Percentiles rank a stretch among this genome's conserved stretches.
phyloP scores from a whole-genome alignment of 2,888 invertebrate genomes.

The Sphaerolaimus hirsutus region DNA sequence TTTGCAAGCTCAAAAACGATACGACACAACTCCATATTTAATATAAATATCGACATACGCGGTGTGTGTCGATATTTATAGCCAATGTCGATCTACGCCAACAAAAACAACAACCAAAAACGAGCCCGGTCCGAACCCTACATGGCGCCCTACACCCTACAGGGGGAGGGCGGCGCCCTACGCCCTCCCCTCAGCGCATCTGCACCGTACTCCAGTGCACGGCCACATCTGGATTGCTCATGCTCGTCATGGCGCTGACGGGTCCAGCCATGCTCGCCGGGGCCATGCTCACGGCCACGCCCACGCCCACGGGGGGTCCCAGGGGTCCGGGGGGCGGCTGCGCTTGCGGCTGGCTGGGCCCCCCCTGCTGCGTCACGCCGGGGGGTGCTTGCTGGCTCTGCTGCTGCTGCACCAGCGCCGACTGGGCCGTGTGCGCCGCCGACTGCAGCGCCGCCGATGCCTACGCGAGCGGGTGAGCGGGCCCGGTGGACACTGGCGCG shows the following conservation, averaged over 20 bases:
- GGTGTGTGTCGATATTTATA: no score
- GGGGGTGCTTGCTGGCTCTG: background rate
- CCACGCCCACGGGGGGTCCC: background rate
- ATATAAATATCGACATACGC: no score
- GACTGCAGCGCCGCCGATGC: background rate
- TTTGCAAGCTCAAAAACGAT: no score
- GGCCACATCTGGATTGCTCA: background rate
- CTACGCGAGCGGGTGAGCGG: no score
- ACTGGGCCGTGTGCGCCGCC: constrained; percentile 1
- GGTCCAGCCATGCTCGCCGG: background rate
- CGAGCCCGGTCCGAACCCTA: no score
- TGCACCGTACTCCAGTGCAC: constrained; percentile 1
- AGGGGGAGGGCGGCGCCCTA: background rate
- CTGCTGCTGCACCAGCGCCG: constrained; percentile 1
- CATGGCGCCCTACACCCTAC: no score
- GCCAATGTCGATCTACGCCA: no score
- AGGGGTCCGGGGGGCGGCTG: background rate
- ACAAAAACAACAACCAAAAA: no score
- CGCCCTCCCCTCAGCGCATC: background rate
- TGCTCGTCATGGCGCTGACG: background rate
- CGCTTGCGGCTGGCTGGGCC: constrained; percentile 2
- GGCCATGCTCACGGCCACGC: no score
- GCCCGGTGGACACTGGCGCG: background rate
- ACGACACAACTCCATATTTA: no score
- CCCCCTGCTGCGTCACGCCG: constrained; percentile 1